A percentile compares a stretch with the other conserved stretches of the same genome.
Evolutionary conservation across 2,888 invertebrate genomes (phyloP).

Genomic region (Cephus sareptanus): DNA sequence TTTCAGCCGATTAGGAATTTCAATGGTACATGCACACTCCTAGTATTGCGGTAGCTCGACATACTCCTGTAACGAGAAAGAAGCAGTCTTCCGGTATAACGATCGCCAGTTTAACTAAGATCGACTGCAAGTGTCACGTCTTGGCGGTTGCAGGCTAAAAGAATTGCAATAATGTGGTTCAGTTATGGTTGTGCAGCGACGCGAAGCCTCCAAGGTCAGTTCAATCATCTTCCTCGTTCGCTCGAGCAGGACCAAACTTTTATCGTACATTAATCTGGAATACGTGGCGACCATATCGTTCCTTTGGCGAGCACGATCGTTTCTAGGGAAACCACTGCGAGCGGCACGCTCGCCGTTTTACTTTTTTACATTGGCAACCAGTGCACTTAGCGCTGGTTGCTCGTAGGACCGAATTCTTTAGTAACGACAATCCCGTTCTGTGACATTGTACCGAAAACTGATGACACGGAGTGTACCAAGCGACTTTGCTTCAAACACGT

Average conservation of each 20-base stretch:
- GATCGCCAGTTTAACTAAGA: neutral
- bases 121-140: slow-evolving; percentile 22
- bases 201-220: slow-evolving; percentile 49
- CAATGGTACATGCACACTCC: neutral
- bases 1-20: neutral
- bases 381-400: neutral
- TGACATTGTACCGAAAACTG: slow-evolving; percentile 47
- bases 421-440: neutral
- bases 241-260: slow-evolving; percentile 45
- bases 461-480: slow-evolving; percentile 47
- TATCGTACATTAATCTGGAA: slow-evolving; percentile 19
- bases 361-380: neutral
- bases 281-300: slow-evolving; percentile 19
- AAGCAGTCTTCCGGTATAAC: neutral
- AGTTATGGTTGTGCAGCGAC: slow-evolving; percentile 40
- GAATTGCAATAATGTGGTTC: slow-evolving; percentile 39
- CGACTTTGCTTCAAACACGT: slow-evolving; percentile 49
- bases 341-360: slow-evolving; percentile 10
- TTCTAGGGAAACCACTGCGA: slow-evolving; percentile 15
- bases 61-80: neutral
- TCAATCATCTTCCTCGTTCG: slow-evolving; percentile 50
- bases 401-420: neutral
- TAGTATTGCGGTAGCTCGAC: neutral
- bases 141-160: slow-evolving; percentile 32
- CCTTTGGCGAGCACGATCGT: neutral